Evolutionary conservation across 23 tunicate species (phyloP).

Genomic region (Oikopleura albicans): DNA sequence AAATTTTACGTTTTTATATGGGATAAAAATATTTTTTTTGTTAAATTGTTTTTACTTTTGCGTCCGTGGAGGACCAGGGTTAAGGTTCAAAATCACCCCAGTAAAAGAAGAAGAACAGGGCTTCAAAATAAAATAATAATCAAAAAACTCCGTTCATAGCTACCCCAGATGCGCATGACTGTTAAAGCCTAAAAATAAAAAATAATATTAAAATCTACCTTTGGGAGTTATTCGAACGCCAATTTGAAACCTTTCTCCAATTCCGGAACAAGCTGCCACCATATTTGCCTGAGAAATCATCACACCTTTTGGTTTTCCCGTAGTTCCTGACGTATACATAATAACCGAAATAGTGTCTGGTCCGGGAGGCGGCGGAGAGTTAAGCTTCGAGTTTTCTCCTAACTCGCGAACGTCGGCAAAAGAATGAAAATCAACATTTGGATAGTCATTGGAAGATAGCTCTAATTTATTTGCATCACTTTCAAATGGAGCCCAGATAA

Average conservation of each 20-base stretch:
- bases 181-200: too few relatives aligned
- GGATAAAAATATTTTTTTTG: too few relatives aligned
- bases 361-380: slow-evolving; percentile 18
- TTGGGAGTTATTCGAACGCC: slow-evolving; percentile 46
- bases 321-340: slow-evolving; percentile 84
- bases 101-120: too few relatives aligned
- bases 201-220: too few relatives aligned
- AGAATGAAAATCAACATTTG: neutral
- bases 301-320: slow-evolving; percentile 92
- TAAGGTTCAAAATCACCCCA: too few relatives aligned
- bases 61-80: too few relatives aligned
- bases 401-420: neutral
- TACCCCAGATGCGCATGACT: too few relatives aligned
- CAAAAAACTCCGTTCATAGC: too few relatives aligned
- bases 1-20: too few relatives aligned
- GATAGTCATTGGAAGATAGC: neutral
- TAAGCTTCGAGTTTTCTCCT: neutral
- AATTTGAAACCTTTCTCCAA: slow-evolving; percentile 29
- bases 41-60: too few relatives aligned
- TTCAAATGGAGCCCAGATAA: slow-evolving; percentile 11
- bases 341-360: slow-evolving; percentile 48
- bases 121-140: too few relatives aligned
- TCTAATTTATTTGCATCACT: neutral
- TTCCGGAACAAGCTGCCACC: slow-evolving; percentile 68
- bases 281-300: slow-evolving; percentile 53